phyloP scores from a whole-genome alignment of 2,888 invertebrate species.

The Pseudoips prasinana region DNA sequence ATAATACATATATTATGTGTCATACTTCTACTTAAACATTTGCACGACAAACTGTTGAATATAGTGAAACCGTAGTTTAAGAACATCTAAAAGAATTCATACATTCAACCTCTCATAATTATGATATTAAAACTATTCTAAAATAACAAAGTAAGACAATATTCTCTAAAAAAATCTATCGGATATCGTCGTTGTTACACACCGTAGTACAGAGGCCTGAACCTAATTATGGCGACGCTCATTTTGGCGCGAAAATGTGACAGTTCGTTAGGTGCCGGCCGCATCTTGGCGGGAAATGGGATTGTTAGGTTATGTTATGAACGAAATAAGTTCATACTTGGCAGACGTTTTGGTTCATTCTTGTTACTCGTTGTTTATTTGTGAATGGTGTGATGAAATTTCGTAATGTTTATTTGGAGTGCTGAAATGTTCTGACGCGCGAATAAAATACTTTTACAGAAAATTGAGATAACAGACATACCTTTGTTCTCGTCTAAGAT shows the following conservation, averaged over 20 bases:
- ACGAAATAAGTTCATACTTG: conserved; percentile 30
- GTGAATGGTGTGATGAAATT: conserved; percentile 16
- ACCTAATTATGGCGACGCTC: conserved; percentile 60
- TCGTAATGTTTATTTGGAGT: conserved; percentile 10
- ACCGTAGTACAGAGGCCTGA: conserved; percentile 40
- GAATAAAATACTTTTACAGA: too few species aligned
- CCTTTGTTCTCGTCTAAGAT: too few species aligned
- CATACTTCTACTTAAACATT: too few species aligned
- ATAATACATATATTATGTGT: too few species aligned
- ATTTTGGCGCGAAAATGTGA: conserved; percentile 67
- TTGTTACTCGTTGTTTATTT: conserved; percentile 22
- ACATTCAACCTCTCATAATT: too few species aligned
- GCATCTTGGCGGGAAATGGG: conserved; percentile 45
- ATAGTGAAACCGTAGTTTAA: too few species aligned
- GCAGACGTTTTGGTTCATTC: conserved; percentile 23
- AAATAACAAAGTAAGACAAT: too few species aligned
- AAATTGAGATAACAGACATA: too few species aligned
- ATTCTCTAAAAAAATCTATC: not conserved
- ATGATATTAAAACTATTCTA: too few species aligned
- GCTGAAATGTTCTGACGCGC: too few species aligned
- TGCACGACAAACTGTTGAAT: too few species aligned
- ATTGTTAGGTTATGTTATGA: conserved; percentile 36
- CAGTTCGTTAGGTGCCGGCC: conserved; percentile 66
- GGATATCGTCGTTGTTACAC: conserved; percentile 20
- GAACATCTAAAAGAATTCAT: too few species aligned